Base-by-base conservation (phyloP, 1,140 invertebrate genomes). In the Calycopis cecrops region DNA sequence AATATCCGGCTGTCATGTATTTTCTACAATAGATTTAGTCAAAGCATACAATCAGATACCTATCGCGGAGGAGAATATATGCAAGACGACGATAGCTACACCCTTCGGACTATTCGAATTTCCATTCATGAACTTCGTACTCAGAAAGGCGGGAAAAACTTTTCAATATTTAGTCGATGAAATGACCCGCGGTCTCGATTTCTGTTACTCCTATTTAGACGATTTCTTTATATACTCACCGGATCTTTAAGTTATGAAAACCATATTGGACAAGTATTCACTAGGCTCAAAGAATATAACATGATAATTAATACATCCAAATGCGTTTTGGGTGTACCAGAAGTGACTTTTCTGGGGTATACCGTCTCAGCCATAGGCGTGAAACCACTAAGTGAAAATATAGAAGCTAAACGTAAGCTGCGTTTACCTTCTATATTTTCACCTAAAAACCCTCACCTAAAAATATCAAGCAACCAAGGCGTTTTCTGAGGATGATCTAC, bases 401-500 rank as follows among this genome's bases (percentile, higher is more conserved):
- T 48, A 9, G 6, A 48, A 8, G 67, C 62, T 4, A 67, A 75
- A 16, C 63, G 7, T 51, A 59, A n/a, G n/a, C n/a, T n/a, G 55
- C 76, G 82, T 7, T 53, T n/a, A n/a, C n/a, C n/a, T n/a, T n/a
- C n/a, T n/a, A n/a, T n/a, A n/a, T n/a, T n/a, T n/a, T n/a, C n/a
- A n/a, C n/a, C n/a, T n/a, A n/a, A n/a, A n/a, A n/a, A n/a, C 59
- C n/a, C 71, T 54, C 9, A 54, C 80, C 10, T 59, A 52, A 48
- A 7, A 69, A 52, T 1, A 58, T 70, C 1, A 64, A 16, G 56
- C 71, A 40, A 55, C 80, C 10, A 55, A 57, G 80, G 7, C 52
- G 71, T 8, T 90, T 89, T 59, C 50, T 89, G 1, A 87, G 81
- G 0, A 81, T 87, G 68, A 48, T 84, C 0, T 85, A 85, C 44